Percentiles rank a stretch among this genome's conserved stretches.
Evolutionary conservation across 2,113 vertebrate species (phyloP).

Genomic region (Pyxicephalus adspersus): DNA sequence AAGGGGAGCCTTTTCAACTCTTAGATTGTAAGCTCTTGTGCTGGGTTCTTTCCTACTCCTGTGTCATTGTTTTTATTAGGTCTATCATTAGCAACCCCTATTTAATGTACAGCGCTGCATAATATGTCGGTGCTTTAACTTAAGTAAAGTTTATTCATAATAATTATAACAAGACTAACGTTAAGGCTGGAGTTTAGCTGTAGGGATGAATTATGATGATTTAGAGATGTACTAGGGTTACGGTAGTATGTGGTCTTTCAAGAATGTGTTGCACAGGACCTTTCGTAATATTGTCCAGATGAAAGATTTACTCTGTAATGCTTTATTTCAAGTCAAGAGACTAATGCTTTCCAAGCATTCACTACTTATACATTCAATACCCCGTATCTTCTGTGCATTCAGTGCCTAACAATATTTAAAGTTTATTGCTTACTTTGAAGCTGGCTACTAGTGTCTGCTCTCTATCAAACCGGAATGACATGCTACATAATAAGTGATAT

Average conservation of each 20-base stretch:
- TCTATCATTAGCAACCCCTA: no score
- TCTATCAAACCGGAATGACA: slow-evolving; percentile 20
- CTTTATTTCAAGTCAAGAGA: not conserved
- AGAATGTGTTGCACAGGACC: not conserved
- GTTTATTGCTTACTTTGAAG: slow-evolving; percentile 22
- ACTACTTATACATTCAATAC: not conserved
- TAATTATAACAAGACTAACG: no score
- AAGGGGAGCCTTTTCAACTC: no score
- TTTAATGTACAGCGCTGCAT: no score
- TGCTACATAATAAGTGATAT: slow-evolving; percentile 2
- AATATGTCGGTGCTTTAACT: no score
- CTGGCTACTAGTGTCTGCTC: slow-evolving; percentile 8
- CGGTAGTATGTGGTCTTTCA: not conserved
- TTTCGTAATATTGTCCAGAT: not conserved
- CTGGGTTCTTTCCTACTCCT: no score
- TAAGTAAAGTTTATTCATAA: no score
- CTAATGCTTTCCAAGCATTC: not conserved
- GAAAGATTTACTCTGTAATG: not conserved
- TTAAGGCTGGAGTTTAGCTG: no score
- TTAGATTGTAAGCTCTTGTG: no score
- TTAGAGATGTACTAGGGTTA: not conserved
- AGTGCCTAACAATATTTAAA: not conserved
- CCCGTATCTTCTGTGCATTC: not conserved
- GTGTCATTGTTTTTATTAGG: no score
- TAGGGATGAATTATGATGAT: not conserved